Conservation (phyloP, 2,113 vertebrate species). For the Gyps fulvus region DNA sequence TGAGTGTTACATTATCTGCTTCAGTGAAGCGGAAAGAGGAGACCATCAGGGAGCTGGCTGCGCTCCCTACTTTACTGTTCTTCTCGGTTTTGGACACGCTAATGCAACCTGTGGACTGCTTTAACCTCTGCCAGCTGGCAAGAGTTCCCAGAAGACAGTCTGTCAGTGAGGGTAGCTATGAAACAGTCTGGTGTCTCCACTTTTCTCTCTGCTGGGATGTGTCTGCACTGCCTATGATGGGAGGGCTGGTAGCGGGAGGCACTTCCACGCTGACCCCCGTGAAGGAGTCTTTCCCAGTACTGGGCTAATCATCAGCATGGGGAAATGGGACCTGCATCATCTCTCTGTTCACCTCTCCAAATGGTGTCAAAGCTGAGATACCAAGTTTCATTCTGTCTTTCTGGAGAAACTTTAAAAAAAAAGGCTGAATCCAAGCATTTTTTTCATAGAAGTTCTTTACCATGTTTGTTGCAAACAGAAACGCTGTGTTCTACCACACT, state of each 20-base stretch:
- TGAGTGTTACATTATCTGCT: not conserved
- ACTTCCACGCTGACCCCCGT: accelerated
- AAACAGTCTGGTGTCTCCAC: not conserved
- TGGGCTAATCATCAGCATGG: too few species aligned
- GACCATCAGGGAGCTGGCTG: slow-evolving; percentile 20
- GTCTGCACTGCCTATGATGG: not conserved
- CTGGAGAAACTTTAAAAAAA: not conserved
- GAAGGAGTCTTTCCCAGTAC: not conserved
- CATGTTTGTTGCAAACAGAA: not conserved
- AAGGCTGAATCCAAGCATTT: not conserved
- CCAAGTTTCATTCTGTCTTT: not conserved
- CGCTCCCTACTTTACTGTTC: not conserved
- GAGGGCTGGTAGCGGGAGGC: not conserved
- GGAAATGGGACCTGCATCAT: not conserved
- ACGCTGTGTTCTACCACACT: not conserved
- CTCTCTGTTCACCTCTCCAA: not conserved
- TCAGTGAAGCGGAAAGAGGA: slow-evolving; percentile 20
- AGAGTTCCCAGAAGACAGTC: not conserved
- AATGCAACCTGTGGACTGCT: not conserved
- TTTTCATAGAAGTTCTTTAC: not conserved
- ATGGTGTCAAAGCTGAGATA: not conserved
- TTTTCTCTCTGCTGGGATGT: not conserved
- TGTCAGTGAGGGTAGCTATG: not conserved
- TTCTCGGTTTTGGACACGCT: not conserved
- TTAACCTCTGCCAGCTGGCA: not conserved